Evolutionary conservation across 2,888 invertebrate species (phyloP).

Genomic region (Drosophila neutralis): DNA sequence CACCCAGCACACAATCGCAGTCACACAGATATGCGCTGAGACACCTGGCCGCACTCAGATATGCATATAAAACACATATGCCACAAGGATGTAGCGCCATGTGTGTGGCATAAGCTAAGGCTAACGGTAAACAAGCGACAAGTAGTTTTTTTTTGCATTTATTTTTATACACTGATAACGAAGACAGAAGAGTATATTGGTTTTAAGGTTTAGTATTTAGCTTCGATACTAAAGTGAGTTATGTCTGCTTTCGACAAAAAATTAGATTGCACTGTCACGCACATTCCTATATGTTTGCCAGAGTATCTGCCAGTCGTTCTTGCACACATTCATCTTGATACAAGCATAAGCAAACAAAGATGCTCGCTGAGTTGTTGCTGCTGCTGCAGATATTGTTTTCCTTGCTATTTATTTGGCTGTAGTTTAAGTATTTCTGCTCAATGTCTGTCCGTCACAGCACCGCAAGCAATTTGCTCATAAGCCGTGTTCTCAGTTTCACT

Average conservation of each 20-base stretch:
- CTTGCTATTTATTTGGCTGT: constrained; percentile 20
- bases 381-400: constrained; percentile 15
- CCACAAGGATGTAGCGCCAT: constrained; percentile 45
- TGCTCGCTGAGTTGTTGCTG: constrained; percentile 2
- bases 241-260: background rate
- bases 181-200: background rate
- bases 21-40: background rate
- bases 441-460: background rate
- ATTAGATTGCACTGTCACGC: background rate
- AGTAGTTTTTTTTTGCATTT: constrained; percentile 22
- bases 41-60: constrained; percentile 34
- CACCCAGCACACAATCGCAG: constrained; percentile 2
- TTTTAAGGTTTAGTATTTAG: background rate
- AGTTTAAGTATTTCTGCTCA: constrained; percentile 17
- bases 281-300: background rate
- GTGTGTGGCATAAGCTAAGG: constrained; percentile 31
- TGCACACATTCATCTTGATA: background rate
- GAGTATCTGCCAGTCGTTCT: background rate
- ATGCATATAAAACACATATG: constrained; percentile 52
- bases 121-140: constrained; percentile 39
- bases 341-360: constrained; percentile 22
- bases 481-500: background rate
- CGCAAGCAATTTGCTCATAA: constrained; percentile 13
- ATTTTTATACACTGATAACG: background rate
- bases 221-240: background rate